phyloP scores from a whole-genome alignment of 1,140 invertebrate species.

The Papilio polytes region DNA sequence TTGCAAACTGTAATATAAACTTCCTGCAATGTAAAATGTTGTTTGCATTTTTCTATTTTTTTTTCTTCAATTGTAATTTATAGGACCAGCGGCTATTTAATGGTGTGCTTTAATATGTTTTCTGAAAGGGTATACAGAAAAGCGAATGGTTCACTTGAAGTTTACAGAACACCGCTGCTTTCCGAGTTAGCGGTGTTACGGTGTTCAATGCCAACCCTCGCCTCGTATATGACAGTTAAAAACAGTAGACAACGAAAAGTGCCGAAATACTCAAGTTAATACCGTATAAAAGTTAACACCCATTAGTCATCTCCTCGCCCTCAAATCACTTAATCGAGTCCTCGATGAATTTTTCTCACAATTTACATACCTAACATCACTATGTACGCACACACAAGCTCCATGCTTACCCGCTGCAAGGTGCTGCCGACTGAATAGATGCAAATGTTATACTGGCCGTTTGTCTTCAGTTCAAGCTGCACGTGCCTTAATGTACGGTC shows the following conservation, averaged over 20 bases:
- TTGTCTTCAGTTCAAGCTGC: neutral
- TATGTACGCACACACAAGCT: neutral
- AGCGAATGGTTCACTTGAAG: neutral
- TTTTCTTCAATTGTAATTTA: neutral
- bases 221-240: neutral
- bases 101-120: neutral
- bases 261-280: neutral
- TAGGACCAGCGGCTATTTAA: neutral
- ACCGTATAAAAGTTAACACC: neutral
- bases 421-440: neutral
- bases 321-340: too few relatives aligned
- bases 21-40: neutral
- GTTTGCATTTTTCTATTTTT: constrained; percentile 3
- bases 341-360: too few relatives aligned
- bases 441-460: neutral
- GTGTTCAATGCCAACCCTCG: neutral
- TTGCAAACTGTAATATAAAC: constrained; percentile 4
- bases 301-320: neutral
- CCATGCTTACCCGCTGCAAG: neutral
- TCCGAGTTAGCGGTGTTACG: too few relatives aligned
- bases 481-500: too few relatives aligned
- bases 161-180: too few relatives aligned
- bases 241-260: neutral
- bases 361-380: too few relatives aligned
- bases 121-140: neutral